Evolutionary conservation across 2,113 vertebrate genomes (phyloP), one percentile per base, ranked within the genome.

Genomic region (Rhegmatorhina hoffmannsi): DNA sequence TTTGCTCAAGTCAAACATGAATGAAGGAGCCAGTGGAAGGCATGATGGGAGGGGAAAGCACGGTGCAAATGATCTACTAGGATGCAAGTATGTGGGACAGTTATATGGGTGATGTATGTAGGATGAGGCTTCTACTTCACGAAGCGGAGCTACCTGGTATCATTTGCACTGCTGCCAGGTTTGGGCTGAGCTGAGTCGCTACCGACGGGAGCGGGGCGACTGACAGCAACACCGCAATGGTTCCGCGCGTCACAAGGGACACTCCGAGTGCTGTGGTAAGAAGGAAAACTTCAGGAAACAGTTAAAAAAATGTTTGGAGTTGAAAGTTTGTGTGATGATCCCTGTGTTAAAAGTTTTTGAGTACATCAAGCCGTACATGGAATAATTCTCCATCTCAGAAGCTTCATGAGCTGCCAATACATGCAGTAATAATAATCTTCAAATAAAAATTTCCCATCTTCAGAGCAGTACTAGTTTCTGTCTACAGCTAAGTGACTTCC

Each of bases 191-290:
- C 96, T 62, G 98, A 97, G 96, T 99, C 99, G 94, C 98, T 97
- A 81, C 98, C 96, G 21, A 96, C 9, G 52, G 98, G 98, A 97
- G 97, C 75, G 46, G 98, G 98, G 94, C 98, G 99, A 96, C 98
- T 97, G 95, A 97, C 97, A 67, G 98, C 98, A 93, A 98, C 97
- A 89, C 98, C 97, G 97, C 98, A 98, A 74, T 98, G 99, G 98
- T 97, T 99, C 98, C 99, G 99, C 44, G 98, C 98, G 87, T 99
- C 99, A 53, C 98, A 98, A 94, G 99, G 98, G 97, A 98, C 97
- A 87, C 97, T 99, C 98, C 99, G 98, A 64, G 98, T 98, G 98
- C 99, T 99, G 98, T 94, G 97, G 96, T 90, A 96, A 99, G 98
- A 98, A 98, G 97, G 98, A 95, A 97, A 96, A 98, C 98, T 97